Conservation (phyloP, 2,888 invertebrate genomes). For the Exephanes ischioxanthus region DNA sequence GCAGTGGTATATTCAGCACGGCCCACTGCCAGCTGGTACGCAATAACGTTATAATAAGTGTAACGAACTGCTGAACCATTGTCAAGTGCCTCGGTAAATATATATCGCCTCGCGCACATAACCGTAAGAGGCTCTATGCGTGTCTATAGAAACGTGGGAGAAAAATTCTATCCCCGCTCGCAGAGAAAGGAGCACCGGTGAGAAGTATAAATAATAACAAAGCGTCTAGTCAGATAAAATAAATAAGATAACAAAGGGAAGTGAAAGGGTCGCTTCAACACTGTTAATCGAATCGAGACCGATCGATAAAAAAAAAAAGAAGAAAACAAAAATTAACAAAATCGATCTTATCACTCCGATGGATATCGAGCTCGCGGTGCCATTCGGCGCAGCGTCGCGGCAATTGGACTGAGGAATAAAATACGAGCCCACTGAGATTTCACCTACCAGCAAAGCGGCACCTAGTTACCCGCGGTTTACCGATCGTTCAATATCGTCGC, state of each 20-base stretch:
- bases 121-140: not conserved
- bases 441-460: not conserved
- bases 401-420: not conserved
- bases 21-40: constrained; percentile 42
- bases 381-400: not conserved
- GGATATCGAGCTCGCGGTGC: constrained; percentile 27
- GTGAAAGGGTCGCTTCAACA: constrained; percentile 17
- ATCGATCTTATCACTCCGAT: constrained; percentile 41
- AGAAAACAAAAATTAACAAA: constrained; percentile 1
- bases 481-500: not conserved
- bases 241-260: constrained; percentile 37
- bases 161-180: not conserved
- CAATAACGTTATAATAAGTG: constrained; percentile 58
- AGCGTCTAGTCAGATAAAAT: constrained; percentile 33
- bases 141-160: constrained; percentile 7
- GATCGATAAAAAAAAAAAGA: constrained; percentile 1
- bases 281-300: constrained; percentile 25
- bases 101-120: not conserved
- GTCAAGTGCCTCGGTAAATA: constrained; percentile 14
- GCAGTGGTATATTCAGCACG: constrained; percentile 37
- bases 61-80: constrained; percentile 38
- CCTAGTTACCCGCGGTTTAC: constrained; percentile 1
- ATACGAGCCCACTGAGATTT: not conserved
- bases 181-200: constrained; percentile 4
- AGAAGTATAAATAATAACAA: constrained; percentile 28